Percentiles rank a stretch among this genome's conserved stretches.
Conservation (phyloP, 1,140 invertebrate genomes). For the Olivierus martensii region DNA sequence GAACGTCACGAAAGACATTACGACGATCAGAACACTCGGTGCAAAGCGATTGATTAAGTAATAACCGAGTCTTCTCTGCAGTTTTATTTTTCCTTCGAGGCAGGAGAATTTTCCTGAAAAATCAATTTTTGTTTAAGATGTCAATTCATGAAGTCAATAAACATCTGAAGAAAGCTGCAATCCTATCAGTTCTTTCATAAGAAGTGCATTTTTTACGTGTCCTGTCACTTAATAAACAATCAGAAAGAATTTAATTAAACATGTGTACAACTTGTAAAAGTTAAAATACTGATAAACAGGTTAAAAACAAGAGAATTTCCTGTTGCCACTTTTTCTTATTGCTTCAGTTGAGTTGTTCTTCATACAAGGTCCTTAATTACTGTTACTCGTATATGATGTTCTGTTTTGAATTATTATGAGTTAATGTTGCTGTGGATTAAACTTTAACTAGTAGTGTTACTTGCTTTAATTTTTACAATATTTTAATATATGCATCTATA, state of each 20-base stretch:
- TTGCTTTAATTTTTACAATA: not conserved
- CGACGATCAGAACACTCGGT: slow-evolving; percentile 17
- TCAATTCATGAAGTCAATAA: not conserved
- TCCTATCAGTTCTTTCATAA: not conserved
- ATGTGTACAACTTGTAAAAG: no score
- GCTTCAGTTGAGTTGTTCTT: no score
- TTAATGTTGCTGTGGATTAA: not conserved
- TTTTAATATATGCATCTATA: not conserved
- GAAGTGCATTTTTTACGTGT: not conserved
- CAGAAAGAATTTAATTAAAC: no score
- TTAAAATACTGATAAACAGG: slow-evolving; percentile 4
- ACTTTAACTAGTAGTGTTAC: not conserved
- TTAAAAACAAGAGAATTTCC: not conserved
- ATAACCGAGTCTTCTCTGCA: slow-evolving; percentile 15
- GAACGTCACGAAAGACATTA: slow-evolving; percentile 18
- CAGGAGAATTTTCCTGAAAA: slow-evolving; percentile 15
- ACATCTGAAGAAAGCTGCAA: not conserved
- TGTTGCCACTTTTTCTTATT: no score
- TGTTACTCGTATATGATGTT: not conserved
- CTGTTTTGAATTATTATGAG: not conserved
- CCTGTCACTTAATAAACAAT: no score
- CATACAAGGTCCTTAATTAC: no score
- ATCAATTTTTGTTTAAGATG: not conserved
- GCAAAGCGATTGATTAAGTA: slow-evolving; percentile 18
- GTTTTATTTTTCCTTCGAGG: slow-evolving; percentile 9